phyloP scores from a whole-genome alignment of 2,888 invertebrate species.

The Palloptera scutellata region DNA sequence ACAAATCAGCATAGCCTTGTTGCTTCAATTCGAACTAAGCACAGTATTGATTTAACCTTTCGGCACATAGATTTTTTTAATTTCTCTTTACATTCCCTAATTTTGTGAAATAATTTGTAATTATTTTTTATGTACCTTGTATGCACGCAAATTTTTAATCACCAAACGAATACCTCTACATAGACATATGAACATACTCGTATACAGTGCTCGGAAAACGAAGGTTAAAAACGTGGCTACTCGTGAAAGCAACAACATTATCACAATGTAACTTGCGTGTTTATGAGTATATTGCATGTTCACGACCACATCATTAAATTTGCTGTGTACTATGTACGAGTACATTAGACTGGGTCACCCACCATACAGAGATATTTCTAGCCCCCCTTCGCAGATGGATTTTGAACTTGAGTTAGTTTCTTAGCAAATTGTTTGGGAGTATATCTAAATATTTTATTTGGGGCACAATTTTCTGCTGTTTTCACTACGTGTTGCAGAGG shows the following conservation, averaged over 20 bases:
- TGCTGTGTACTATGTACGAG: slow-evolving; percentile 6
- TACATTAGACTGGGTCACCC: too few relatives aligned
- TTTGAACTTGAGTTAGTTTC: too few relatives aligned
- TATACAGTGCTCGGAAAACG: background rate
- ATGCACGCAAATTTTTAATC: background rate
- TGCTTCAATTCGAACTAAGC: too few relatives aligned
- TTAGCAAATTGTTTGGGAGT: too few relatives aligned
- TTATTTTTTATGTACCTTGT: background rate
- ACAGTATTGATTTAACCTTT: too few relatives aligned
- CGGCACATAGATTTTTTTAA: background rate
- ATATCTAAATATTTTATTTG: too few relatives aligned
- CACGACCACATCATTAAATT: slow-evolving; percentile 21
- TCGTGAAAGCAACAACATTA: background rate
- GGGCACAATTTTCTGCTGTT: too few relatives aligned
- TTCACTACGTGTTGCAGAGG: too few relatives aligned
- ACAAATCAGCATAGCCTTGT: too few relatives aligned
- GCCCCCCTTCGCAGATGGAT: too few relatives aligned
- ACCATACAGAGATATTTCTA: background rate
- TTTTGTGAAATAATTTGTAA: background rate
- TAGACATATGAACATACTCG: background rate
- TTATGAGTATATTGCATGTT: slow-evolving; percentile 39
- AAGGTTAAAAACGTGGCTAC: slow-evolving; percentile 9
- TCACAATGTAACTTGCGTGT: slow-evolving; percentile 28
- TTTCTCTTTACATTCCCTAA: background rate
- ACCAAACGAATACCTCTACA: background rate